Evolutionary conservation across 2,888 invertebrate species (phyloP).

Genomic region (Heliconius erato): DNA sequence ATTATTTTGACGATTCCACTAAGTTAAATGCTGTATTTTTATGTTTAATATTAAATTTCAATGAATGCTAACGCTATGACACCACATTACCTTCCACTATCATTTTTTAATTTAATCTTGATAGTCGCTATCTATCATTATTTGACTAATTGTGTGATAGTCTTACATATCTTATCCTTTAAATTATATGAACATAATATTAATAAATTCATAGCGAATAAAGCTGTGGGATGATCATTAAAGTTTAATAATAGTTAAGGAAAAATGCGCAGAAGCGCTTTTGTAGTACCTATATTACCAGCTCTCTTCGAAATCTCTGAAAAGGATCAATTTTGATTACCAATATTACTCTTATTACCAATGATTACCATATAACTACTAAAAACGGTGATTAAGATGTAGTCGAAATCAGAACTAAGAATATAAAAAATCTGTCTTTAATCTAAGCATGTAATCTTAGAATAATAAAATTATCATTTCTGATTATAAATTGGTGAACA

Average conservation of each 20-base stretch:
- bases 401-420: neutral
- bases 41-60: neutral
- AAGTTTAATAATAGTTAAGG: neutral
- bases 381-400: neutral
- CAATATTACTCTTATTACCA: neutral
- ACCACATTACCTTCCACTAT: neutral
- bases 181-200: neutral
- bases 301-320: neutral
- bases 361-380: neutral
- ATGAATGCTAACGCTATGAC: neutral
- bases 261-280: neutral
- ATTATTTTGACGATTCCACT: neutral
- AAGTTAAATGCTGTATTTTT: neutral
- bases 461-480: neutral
- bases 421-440: neutral
- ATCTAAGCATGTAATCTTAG: neutral
- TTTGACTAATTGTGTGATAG: slow-evolving; percentile 37
- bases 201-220: neutral
- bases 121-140: slow-evolving; percentile 20
- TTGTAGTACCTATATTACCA: neutral
- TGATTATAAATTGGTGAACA: slow-evolving; percentile 3
- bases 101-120: neutral
- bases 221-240: neutral
- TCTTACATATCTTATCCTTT: slow-evolving; percentile 39
- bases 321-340: neutral